Base-by-base conservation (phyloP, 2,797 vertebrate genomes). In the Hyperoplus lanceolatus region DNA sequence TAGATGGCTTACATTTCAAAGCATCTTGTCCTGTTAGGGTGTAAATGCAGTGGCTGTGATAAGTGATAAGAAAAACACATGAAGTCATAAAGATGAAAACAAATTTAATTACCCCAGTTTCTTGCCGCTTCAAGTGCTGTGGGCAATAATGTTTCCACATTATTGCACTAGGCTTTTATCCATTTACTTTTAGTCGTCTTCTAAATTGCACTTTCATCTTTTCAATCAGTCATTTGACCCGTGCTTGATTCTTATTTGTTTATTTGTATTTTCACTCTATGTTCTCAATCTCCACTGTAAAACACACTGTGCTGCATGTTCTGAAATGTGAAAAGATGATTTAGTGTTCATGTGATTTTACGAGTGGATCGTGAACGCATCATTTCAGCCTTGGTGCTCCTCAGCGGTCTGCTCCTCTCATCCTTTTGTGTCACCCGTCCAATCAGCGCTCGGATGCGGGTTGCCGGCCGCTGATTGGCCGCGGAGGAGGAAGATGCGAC, bases 401-500 rank as follows among this genome's bases (percentile, higher is more conserved):
- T 54, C 66, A 11, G 64, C 46, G 77, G 82, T 43, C 65, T 80
- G 29, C 81, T 39, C 65, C 88, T 91, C 88, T 75, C 92, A 92
- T 93, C 91, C 83, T 85, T 92, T 90, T 90, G 86, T 93, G 91
- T 63, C 70, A 16, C 2, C 16, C 6, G 80, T 58, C 94, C 94
- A 94, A 94, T 94, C 86, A 80, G 76, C 65, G 81, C 75, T 45
- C 75, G 60, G 86, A 29, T 56, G 10, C 29, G 13, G 11, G 1
- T 54, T 48, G 2, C 61, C 6, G 73, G 56, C n/a, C 39, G 29
- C 77, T 82, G 29, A 94, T 94, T 94, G 92, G 94, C 68, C 77
- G 60, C 6, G 45, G 81, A 90, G 75, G 87, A 92, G 91, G 92
- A 93, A 92, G 87, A 93, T 90, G 91, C 81, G 79, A 70, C 83